Base-by-base conservation (phyloP, 2,888 invertebrate species). In the Ophion ellenae region DNA sequence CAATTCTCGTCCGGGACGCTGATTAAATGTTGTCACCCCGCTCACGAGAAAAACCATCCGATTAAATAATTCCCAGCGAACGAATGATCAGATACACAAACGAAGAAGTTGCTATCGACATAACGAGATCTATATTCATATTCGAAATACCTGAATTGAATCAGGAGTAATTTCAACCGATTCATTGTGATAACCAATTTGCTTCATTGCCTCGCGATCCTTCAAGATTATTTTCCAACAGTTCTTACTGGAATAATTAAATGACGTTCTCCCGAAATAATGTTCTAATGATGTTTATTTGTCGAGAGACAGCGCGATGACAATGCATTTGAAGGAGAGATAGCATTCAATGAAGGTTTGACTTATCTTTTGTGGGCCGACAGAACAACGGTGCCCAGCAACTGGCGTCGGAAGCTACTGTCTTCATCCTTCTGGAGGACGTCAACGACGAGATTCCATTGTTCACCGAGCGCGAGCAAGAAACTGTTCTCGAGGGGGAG, bases 391-490 rank as follows among this genome's bases (percentile, higher is more conserved):
- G 98, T 82, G 98, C 98, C 78, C 98, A 98, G 93, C 99, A 99
- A 95, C 95, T 99, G 92, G 98, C 98, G 82, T 98, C 98, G 24
- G 98, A 98, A 95, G 97, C 98, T 53, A 98, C 98, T 59, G 98
- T 99, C 89, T 97, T 97, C 95, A 98, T 99, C 91, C 97, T 97
- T 95, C 95, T 99, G 87, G 98, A 98, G 94, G 99, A 99, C 94
- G 98, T 99, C 83, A 99, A 99, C 95, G 99, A 99, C 94, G 99
- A 99, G 95, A 98, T 98, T 91, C 99, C 99, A 36, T 95, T 98
- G 88, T 99, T 99, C 95, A 98, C 98, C 84, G 98, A 98, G 95
- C 96, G 99, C 88, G 98, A 98, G 94, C 98, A 98, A 94, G 98
- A 98, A 95, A 98, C 98, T 5, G 98, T 99, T 83, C 95, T 98